These are phyloP conservation scores for Diglossa cyanea DNA, from an alignment of 2,797 vertebrate species.

Conservation along the genomic window DNA sequence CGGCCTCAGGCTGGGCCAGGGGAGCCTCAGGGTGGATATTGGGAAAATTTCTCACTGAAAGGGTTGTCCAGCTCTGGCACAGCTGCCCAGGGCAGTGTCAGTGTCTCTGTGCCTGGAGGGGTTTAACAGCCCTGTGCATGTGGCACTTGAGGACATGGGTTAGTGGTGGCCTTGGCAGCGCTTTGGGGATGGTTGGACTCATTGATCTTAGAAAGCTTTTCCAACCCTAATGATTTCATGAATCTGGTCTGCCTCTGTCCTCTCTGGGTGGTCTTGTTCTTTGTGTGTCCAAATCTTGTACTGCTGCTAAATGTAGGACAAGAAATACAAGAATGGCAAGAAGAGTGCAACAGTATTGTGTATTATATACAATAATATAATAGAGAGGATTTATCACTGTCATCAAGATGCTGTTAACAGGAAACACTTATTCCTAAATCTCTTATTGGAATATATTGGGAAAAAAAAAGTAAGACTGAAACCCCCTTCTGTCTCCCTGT, in stretches of 20 bases:
- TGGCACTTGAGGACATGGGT: not conserved
- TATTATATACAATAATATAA: not conserved
- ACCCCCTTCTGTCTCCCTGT: not conserved
- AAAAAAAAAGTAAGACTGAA: not conserved
- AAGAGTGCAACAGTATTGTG: not conserved
- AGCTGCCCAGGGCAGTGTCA: not conserved
- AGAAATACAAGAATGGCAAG: not conserved
- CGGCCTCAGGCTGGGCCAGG: not conserved
- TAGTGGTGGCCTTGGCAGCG: not conserved
- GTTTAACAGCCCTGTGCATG: not conserved
- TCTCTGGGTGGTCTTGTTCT: not conserved
- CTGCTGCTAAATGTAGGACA: not conserved
- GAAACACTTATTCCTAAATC: not conserved
- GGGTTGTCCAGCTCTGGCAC: not conserved
- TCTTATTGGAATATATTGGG: not conserved
- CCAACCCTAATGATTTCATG: not conserved
- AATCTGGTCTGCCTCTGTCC: not conserved
- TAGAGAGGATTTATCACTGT: not conserved
- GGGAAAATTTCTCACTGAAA: accelerated
- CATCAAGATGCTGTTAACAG: not conserved
- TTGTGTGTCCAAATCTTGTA: not conserved
- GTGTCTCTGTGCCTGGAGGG: no score
- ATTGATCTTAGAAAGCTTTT: not conserved
- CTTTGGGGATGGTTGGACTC: not conserved
- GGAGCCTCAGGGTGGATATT: accelerated